Evolutionary conservation across 30 jellyfish, hydroid and myxozoan species (phyloP).

Genomic region (Catostylus mosaicus): DNA sequence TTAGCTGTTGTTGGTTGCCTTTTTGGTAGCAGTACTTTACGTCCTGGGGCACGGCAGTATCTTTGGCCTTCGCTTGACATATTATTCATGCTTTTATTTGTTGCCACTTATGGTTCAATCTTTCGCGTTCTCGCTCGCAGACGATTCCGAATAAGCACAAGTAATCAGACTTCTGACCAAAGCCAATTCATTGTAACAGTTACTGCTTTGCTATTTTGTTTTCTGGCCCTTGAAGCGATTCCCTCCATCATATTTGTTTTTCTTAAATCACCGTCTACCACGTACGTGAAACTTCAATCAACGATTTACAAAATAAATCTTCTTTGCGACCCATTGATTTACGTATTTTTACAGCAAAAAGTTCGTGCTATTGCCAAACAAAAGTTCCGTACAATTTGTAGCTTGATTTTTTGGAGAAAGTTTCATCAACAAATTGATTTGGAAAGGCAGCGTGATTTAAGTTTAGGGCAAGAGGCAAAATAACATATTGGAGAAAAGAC

Average conservation of each 20-base stretch:
- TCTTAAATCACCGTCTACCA: neutral
- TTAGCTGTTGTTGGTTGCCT: conserved; percentile 11
- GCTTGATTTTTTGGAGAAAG: neutral
- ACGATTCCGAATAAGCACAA: neutral
- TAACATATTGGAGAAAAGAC: too few relatives aligned
- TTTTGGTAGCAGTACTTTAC: conserved; percentile 5
- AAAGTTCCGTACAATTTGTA: neutral
- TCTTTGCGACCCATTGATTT: conserved; percentile 27
- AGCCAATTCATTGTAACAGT: conserved; percentile 28
- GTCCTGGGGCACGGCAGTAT: neutral
- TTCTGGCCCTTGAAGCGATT: conserved; percentile 10
- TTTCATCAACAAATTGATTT: neutral
- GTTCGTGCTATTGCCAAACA: conserved; percentile 11
- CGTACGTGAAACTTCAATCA: neutral
- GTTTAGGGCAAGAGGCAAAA: neutral
- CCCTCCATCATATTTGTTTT: conserved; percentile 6
- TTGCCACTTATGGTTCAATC: conserved; percentile 28
- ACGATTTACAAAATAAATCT: neutral
- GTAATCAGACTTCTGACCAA: neutral
- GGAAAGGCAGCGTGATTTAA: neutral
- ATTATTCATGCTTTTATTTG: neutral
- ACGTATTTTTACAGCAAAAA: conserved; percentile 15
- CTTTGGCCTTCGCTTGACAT: conserved; percentile 19
- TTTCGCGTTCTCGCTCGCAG: conserved; percentile 20
- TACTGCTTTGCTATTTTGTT: conserved; percentile 9